Evolutionary conservation across 2,888 invertebrate species (phyloP).

Genomic region (Allacma fusca): DNA sequence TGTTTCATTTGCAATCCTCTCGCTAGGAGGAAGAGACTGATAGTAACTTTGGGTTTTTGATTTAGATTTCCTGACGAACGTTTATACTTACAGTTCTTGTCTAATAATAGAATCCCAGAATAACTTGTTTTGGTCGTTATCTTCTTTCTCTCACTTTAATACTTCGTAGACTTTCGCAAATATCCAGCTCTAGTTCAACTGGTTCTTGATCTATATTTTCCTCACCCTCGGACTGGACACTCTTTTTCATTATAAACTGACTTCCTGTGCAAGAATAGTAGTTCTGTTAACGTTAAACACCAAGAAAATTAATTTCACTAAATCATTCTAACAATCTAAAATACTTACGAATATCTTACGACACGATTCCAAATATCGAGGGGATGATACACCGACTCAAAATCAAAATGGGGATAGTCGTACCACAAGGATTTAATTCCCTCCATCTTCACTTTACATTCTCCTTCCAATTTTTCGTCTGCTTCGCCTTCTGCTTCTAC

Average conservation of each 20-base stretch:
- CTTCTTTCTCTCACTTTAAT: constrained; percentile 1
- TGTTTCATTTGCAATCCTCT: too few relatives aligned
- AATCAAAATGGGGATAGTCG: constrained; percentile 35
- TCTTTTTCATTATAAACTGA: constrained; percentile 19
- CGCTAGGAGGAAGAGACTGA: too few relatives aligned
- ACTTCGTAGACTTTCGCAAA: constrained; percentile 37
- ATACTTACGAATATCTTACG: constrained; percentile 4
- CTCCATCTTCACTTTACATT: constrained; percentile 48
- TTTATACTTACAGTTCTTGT: constrained; percentile 43
- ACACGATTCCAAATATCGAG: constrained; percentile 50
- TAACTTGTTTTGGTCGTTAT: constrained; percentile 35
- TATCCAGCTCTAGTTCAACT: not conserved
- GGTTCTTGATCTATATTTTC: not conserved
- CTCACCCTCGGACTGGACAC: not conserved
- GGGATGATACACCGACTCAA: constrained; percentile 31
- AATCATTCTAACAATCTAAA: not conserved
- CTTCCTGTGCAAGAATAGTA: constrained; percentile 13
- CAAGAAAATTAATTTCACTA: not conserved
- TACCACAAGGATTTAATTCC: constrained; percentile 10
- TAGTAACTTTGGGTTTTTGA: too few relatives aligned
- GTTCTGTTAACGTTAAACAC: constrained; percentile 17
- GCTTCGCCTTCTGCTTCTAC: too few relatives aligned
- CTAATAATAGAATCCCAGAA: constrained; percentile 28
- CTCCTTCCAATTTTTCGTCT: constrained; percentile 20
- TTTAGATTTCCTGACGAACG: too few relatives aligned